Conservation (phyloP, 2,797 vertebrate genomes). For the Lemur catta region DNA sequence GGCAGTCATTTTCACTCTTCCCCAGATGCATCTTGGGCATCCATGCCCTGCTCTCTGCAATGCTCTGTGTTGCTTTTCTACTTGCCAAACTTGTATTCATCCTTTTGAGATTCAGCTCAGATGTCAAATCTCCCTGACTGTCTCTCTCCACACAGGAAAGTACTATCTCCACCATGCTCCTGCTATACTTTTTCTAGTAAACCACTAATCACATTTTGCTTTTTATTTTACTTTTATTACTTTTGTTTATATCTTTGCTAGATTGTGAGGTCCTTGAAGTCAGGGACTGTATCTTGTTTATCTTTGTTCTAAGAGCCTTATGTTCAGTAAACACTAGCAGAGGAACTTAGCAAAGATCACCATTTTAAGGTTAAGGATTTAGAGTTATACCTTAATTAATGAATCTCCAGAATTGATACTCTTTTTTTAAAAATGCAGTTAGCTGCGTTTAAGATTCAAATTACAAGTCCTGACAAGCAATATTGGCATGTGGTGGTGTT, state of each 20-base stretch:
- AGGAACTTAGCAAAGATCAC: neutral
- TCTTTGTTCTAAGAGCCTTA: neutral
- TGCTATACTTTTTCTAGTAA: neutral
- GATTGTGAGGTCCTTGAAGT: neutral
- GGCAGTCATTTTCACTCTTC: neutral
- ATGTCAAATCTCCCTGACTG: neutral
- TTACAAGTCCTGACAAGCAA: neutral
- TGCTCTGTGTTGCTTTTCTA: neutral
- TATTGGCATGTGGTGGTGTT: constrained; percentile 37
- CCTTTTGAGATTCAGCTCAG: neutral
- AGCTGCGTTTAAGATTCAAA: constrained; percentile 40
- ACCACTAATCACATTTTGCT: neutral
- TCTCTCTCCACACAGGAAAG: neutral
- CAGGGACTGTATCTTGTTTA: neutral
- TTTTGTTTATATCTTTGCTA: neutral
- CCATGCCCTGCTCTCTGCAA: neutral
- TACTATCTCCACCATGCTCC: neutral
- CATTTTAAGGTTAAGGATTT: constrained; percentile 11
- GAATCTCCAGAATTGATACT: constrained; percentile 3
- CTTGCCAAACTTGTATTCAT: neutral
- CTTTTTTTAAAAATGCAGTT: neutral
- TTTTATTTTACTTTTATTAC: neutral
- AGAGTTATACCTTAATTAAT: neutral
- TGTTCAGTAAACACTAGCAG: neutral
- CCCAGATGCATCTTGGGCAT: neutral